A percentile compares a stretch with the other conserved stretches of the same genome.
phyloP scores from a whole-genome alignment of 2,888 invertebrate genomes.

The Orthosia gothica region DNA sequence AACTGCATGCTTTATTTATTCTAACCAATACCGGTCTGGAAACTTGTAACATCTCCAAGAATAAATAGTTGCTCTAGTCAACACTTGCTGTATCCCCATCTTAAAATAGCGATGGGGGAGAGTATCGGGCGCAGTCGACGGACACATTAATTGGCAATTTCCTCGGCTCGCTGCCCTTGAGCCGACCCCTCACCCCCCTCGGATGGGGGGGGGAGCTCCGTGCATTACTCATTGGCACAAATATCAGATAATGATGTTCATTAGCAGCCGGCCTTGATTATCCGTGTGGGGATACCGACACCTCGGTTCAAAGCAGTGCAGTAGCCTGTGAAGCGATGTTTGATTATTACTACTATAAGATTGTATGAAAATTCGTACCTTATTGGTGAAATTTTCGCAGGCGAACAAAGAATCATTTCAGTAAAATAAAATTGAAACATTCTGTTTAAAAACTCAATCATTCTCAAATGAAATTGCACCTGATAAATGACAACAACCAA shows the following conservation, averaged over 20 bases:
- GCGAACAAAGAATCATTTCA: not conserved
- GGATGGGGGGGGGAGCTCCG: conserved; percentile 28
- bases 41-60: conserved; percentile 1
- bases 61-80: conserved; percentile 30
- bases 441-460: conserved; percentile 10
- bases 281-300: conserved; percentile 42
- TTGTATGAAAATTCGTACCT: not conserved
- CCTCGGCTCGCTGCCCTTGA: conserved; percentile 73
- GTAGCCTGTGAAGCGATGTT: not conserved
- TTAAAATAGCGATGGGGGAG: conserved; percentile 63
- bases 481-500: conserved; percentile 29
- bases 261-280: conserved; percentile 72
- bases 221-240: conserved; percentile 79
- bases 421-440: not conserved
- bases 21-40: not conserved
- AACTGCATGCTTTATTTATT: not conserved
- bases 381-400: not conserved
- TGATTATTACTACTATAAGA: not conserved
- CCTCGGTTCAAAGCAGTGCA: conserved; percentile 2
- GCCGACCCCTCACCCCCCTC: conserved; percentile 30
- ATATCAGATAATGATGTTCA: conserved; percentile 81
- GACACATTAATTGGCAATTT: conserved; percentile 87
- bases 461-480: conserved; percentile 11
- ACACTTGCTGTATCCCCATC: conserved; percentile 54
- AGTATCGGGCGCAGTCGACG: conserved; percentile 67